A percentile compares a stretch with the other conserved stretches of the same genome.
Conservation (phyloP, 2,888 invertebrate species). For the Trichacis sp. region DNA sequence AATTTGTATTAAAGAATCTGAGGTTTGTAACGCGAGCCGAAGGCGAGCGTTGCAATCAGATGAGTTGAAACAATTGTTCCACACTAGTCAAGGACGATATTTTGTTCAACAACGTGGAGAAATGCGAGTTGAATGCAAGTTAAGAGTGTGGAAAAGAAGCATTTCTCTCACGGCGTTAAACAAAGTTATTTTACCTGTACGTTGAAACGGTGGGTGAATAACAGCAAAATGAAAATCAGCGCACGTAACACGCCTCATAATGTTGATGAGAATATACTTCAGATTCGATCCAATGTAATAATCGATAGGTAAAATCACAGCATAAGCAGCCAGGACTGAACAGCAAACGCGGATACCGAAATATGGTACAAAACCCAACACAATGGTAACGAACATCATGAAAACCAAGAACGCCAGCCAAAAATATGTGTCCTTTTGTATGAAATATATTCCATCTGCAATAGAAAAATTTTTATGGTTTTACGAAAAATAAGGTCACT, state of each 20-base stretch:
- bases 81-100: too few relatives aligned
- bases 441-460: slow-evolving; percentile 69
- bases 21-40: too few relatives aligned
- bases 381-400: slow-evolving; percentile 70
- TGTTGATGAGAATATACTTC: slow-evolving; percentile 78
- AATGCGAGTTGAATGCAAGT: too few relatives aligned
- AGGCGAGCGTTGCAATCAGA: too few relatives aligned
- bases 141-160: too few relatives aligned
- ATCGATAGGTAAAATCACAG: slow-evolving; percentile 75
- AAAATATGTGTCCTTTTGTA: slow-evolving; percentile 73
- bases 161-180: too few relatives aligned
- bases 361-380: slow-evolving; percentile 71
- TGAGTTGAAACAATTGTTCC: too few relatives aligned
- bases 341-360: slow-evolving; percentile 75
- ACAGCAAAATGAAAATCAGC: slow-evolving; percentile 73
- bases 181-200: slow-evolving; percentile 72
- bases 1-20: too few relatives aligned
- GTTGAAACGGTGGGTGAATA: slow-evolving; percentile 74
- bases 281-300: slow-evolving; percentile 76
- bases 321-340: slow-evolving; percentile 76
- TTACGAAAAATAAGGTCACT: too few relatives aligned
- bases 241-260: slow-evolving; percentile 75
- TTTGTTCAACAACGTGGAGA: too few relatives aligned
- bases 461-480: slow-evolving; percentile 44
- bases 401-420: slow-evolving; percentile 74